Conservation (phyloP, 2,888 invertebrate species). For the Conus canariensis region DNA sequence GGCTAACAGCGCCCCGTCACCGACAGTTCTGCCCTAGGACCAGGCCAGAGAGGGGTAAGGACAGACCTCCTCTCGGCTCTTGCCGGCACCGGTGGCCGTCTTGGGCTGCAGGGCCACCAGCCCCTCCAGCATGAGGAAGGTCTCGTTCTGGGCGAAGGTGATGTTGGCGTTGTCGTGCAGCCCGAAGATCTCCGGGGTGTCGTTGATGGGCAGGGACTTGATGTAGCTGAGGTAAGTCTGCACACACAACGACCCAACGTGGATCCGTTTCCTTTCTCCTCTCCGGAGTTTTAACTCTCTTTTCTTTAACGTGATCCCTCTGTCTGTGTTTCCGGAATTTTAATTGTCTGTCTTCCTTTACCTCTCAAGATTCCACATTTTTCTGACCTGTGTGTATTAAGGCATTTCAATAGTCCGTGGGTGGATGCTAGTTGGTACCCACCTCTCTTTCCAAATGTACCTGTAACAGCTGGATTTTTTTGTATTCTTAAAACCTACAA, state of each 20-base stretch:
- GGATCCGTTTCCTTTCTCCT: too few species aligned
- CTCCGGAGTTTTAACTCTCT: too few species aligned
- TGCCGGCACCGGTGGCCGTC: constrained; percentile 79
- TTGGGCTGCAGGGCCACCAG: constrained; percentile 86
- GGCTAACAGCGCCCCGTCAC: constrained; percentile 76
- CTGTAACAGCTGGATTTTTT: too few species aligned
- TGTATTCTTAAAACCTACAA: too few species aligned
- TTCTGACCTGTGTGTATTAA: too few species aligned
- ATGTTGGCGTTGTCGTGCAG: constrained; percentile 90
- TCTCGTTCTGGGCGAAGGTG: constrained; percentile 88
- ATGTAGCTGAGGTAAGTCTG: constrained; percentile 85
- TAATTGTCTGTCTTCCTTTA: too few species aligned
- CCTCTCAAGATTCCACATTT: too few species aligned
- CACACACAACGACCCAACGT: background rate
- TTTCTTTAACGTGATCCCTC: background rate
- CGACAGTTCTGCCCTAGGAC: constrained; percentile 74
- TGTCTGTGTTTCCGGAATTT: too few species aligned
- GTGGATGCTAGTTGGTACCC: too few species aligned
- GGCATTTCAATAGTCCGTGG: too few species aligned
- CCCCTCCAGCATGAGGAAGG: constrained; percentile 83
- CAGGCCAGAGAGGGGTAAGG: too few species aligned
- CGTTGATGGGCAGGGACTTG: constrained; percentile 86
- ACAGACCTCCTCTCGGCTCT: constrained; percentile 80
- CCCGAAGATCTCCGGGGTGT: constrained; percentile 88
- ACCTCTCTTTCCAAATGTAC: too few species aligned